Evolutionary conservation across 2,888 invertebrate species (phyloP).

Genomic region (Podotricha telesiphe): DNA sequence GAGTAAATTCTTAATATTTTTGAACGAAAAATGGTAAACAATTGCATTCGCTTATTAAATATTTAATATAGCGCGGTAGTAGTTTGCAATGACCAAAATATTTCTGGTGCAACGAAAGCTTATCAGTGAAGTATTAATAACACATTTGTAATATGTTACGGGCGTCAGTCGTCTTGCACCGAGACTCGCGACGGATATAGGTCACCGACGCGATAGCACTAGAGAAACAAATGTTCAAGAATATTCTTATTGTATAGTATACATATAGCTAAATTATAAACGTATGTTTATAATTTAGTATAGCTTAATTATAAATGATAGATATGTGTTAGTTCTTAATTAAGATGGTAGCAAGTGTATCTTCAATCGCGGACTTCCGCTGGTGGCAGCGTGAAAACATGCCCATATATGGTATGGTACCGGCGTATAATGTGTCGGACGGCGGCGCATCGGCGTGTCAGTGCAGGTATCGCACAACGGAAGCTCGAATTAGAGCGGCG

Average conservation of each 20-base stretch:
- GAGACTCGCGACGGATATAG: conserved; percentile 20
- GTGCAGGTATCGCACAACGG: conserved; percentile 19
- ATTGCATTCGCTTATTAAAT: not conserved
- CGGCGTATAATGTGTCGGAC: not conserved
- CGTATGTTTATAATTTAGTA: too few relatives aligned
- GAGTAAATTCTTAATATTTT: too few relatives aligned
- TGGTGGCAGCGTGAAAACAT: conserved; percentile 34
- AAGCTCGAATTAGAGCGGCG: conserved; percentile 23
- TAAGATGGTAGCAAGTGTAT: conserved; percentile 10
- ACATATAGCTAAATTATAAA: not conserved
- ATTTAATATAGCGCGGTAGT: not conserved
- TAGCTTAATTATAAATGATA: too few relatives aligned
- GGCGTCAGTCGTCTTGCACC: not conserved
- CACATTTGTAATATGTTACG: conserved; percentile 5
- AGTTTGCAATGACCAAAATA: not conserved
- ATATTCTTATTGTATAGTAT: not conserved
- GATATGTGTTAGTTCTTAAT: conserved; percentile 11
- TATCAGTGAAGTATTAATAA: conserved; percentile 30
- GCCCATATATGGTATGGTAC: conserved; percentile 41
- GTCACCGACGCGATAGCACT: conserved; percentile 13
- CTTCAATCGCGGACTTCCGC: conserved; percentile 25
- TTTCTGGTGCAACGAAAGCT: conserved; percentile 13
- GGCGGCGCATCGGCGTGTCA: not conserved
- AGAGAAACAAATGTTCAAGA: not conserved
- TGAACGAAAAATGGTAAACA: too few relatives aligned